Evolutionary conservation across 2,888 invertebrate species (phyloP).

Genomic region (Antheraea assamensis): DNA sequence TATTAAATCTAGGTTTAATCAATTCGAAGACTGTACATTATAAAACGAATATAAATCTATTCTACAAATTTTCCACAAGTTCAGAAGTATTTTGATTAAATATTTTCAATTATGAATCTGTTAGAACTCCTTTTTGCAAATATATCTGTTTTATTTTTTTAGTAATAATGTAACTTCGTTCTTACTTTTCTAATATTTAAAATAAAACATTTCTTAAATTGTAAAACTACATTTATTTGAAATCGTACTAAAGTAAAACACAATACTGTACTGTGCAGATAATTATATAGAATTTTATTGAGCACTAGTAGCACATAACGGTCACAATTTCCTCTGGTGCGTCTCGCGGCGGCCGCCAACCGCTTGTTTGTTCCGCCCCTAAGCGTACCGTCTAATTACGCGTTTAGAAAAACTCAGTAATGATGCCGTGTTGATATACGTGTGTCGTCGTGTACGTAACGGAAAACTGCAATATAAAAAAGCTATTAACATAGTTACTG

Average conservation of each 20-base stretch:
- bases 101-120: not conserved
- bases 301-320: slow-evolving; percentile 38
- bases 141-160: too few species aligned
- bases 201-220: not conserved
- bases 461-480: slow-evolving; percentile 16
- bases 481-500: not conserved
- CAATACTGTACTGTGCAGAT: slow-evolving; percentile 38
- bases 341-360: slow-evolving; percentile 23
- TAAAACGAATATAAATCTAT: not conserved
- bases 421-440: slow-evolving; percentile 29
- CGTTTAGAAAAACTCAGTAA: slow-evolving; percentile 48
- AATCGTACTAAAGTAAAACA: slow-evolving; percentile 28
- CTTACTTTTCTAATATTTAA: not conserved
- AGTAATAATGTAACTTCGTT: not conserved
- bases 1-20: not conserved
- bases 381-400: slow-evolving; percentile 37
- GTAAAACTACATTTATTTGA: not conserved
- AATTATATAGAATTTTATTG: slow-evolving; percentile 41
- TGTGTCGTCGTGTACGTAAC: slow-evolving; percentile 19
- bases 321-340: slow-evolving; percentile 40
- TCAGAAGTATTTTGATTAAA: not conserved
- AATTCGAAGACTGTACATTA: not conserved
- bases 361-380: slow-evolving; percentile 40
- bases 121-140: not conserved
- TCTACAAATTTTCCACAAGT: not conserved